Evolutionary conservation across 1,140 invertebrate species (phyloP).

Genomic region (Aphaenogaster rudis): DNA sequence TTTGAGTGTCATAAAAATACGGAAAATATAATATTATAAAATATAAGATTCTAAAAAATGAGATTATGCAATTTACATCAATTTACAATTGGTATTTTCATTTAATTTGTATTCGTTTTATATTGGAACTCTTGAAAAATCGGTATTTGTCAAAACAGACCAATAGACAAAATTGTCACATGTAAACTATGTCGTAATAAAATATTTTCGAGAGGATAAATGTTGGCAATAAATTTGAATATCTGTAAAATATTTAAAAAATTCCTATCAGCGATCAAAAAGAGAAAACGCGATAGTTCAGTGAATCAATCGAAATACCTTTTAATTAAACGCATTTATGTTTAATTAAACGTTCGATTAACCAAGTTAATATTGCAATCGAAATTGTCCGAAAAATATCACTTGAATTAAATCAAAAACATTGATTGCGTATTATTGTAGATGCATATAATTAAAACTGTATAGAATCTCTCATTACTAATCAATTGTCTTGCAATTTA

Average conservation of each 20-base stretch:
- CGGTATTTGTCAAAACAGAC: not conserved
- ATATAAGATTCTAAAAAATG: not conserved
- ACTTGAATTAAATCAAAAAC: conserved; percentile 37
- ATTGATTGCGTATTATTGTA: not conserved
- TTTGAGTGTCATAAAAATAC: not conserved
- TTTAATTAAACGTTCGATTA: conserved; percentile 11
- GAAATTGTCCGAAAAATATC: conserved; percentile 13
- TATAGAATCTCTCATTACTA: not conserved
- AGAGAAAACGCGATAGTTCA: not conserved
- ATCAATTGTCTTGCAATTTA: conserved; percentile 19
- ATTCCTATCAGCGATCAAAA: not conserved
- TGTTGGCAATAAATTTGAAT: not conserved
- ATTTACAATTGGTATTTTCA: not conserved
- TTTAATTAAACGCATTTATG: not conserved
- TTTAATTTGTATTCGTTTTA: conserved; percentile 7
- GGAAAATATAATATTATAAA: not conserved
- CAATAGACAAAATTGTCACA: not conserved
- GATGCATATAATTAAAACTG: not conserved
- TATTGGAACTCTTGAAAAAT: not conserved
- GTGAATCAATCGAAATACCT: not conserved
- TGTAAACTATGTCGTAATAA: not conserved
- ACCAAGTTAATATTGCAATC: not conserved
- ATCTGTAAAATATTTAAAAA: conserved; percentile 6
- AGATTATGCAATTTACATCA: not conserved
- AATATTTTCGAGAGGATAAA: not conserved